These are phyloP conservation scores for Phaonia tiefii DNA, from an alignment of 2,888 invertebrate genomes.

Conservation along the genomic window DNA sequence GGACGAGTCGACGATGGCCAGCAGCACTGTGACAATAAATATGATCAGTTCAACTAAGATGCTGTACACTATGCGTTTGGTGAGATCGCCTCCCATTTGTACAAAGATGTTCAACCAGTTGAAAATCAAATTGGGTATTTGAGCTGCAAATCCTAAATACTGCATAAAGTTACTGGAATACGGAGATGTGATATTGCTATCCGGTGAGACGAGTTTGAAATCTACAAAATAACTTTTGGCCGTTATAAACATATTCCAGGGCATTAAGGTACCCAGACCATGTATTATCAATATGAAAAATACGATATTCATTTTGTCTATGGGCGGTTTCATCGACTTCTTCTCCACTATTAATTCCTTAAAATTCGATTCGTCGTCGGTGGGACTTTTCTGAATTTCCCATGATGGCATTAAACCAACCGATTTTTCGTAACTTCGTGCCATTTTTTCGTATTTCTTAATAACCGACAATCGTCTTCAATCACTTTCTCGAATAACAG, in stretches of 20 bases:
- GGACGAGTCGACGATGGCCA: constrained; percentile 93
- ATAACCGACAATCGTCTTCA: no score
- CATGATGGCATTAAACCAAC: constrained; percentile 60
- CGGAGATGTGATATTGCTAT: constrained; percentile 80
- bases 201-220: constrained; percentile 88
- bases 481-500: no score
- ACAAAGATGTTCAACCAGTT: constrained; percentile 96
- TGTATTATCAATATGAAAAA: constrained; percentile 94
- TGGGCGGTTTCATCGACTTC: constrained; percentile 88
- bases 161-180: constrained; percentile 90
- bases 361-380: constrained; percentile 79
- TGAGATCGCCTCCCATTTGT: constrained; percentile 91
- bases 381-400: constrained; percentile 59
- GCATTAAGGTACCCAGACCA: constrained; percentile 95
- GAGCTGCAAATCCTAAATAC: constrained; percentile 93
- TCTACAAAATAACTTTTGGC: constrained; percentile 93
- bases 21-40: constrained; percentile 91
- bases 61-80: constrained; percentile 93
- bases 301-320: constrained; percentile 90
- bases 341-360: constrained; percentile 84
- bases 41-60: constrained; percentile 89
- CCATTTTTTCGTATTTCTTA: constrained; percentile 2
- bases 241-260: constrained; percentile 99
- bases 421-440: constrained; percentile 38
- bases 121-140: constrained; percentile 96